Evolutionary conservation across 2,888 invertebrate genomes (phyloP), one percentile per base, ranked within the genome.

Genomic region (Gryllus longicercus): DNA sequence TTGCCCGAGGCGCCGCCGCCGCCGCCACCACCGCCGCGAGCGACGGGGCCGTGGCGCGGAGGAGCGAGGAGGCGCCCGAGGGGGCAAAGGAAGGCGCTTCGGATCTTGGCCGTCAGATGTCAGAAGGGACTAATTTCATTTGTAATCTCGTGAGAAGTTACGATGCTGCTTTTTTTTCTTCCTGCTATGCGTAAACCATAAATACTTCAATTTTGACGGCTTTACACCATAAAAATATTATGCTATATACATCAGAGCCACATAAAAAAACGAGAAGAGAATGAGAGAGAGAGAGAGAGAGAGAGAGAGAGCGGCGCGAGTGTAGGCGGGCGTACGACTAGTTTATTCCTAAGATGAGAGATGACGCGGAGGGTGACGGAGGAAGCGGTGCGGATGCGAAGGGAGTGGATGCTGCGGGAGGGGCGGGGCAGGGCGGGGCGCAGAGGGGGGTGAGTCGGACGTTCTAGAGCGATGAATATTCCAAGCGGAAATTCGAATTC

Each of bases 61-160:
- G 8, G 38, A 38, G 38, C 38, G 38, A 8, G 38, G 8, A 38
- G 38, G 38, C 38, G 38, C 1, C 8, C 38, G 8, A 8, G 25
- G 3, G 38, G 5, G 38, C 38, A 38, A 21, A 38, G 38, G 38
- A 38, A 8, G 38, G 38, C 38, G 38, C 25, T 38, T 38, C 38
- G 38, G 38, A 38, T 38, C 51, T 76, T 74, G 50, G 75, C 79
- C 77, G 74, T 79, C 81, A 81, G 81, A 80, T 78, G 80, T 78
- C 80, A 77, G 78, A 77, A 79, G 78, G 75, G 75, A 76, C 80
- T 81, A 81, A 81, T 81, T 81, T 81, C 81, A 81, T 81, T 81
- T 81, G 81, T 81, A 76, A 75, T 78, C 78, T 50, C 76, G 74
- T 77, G 79, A 25, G 38, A 76, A 79, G 38, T 79, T 38, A 38